These are phyloP conservation scores for Rhinoderma darwinii DNA, from an alignment of 2,113 vertebrate genomes.

Conservation along the genomic window DNA sequence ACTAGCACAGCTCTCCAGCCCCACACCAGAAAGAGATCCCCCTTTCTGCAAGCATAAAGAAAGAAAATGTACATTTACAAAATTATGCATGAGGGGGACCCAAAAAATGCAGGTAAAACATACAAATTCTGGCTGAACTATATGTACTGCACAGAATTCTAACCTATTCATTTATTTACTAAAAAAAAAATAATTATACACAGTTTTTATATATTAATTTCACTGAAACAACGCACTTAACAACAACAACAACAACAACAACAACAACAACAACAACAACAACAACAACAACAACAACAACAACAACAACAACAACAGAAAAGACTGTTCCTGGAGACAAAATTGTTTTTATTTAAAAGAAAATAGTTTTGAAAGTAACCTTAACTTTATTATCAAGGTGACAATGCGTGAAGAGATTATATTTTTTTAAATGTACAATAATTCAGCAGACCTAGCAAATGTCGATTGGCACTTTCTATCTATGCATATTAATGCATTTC, in stretches of 20 bases:
- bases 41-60: neutral
- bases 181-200: no score
- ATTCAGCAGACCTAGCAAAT: neutral
- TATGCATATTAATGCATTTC: constrained; percentile 20
- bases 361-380: constrained; percentile 19
- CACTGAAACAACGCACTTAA: neutral
- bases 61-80: neutral
- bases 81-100: neutral
- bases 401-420: neutral
- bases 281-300: no score
- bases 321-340: neutral
- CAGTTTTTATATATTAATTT: neutral
- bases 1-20: neutral
- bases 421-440: constrained; percentile 1
- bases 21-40: neutral
- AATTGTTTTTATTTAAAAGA: constrained; percentile 41
- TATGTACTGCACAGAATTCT: neutral
- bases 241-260: neutral
- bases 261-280: no score
- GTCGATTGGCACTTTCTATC: constrained; percentile 8
- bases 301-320: neutral
- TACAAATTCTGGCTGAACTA: neutral
- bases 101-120: neutral
- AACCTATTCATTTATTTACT: no score
- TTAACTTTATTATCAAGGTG: constrained; percentile 17